Conservation (phyloP, 2,888 invertebrate species). For the Pandemis corylana region DNA sequence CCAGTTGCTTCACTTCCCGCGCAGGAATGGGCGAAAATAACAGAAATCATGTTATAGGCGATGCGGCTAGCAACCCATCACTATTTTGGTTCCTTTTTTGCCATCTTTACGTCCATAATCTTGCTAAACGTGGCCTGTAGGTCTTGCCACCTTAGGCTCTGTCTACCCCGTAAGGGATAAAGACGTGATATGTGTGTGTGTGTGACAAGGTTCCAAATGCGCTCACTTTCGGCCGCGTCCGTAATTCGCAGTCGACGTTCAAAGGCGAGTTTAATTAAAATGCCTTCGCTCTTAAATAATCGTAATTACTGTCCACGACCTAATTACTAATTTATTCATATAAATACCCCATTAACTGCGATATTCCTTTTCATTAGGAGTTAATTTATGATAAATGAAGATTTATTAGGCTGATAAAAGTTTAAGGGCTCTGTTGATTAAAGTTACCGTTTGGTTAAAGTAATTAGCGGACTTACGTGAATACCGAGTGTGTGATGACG, state of each 20-base stretch:
- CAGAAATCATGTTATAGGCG: too few species aligned
- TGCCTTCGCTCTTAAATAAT: slow-evolving; percentile 9
- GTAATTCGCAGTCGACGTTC: slow-evolving; percentile 2
- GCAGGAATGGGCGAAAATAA: too few species aligned
- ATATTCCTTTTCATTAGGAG: slow-evolving; percentile 24
- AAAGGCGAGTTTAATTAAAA: slow-evolving; percentile 20
- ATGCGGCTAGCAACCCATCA: too few species aligned
- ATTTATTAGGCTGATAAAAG: slow-evolving; percentile 19
- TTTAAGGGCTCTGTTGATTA: background rate
- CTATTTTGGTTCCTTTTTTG: too few species aligned
- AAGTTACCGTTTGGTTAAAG: background rate
- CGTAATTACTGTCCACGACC: slow-evolving; percentile 4
- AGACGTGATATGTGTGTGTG: too few species aligned
- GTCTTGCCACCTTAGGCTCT: too few species aligned
- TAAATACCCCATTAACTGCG: slow-evolving; percentile 17
- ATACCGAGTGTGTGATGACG: too few species aligned
- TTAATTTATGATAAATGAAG: slow-evolving; percentile 20
- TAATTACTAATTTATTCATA: slow-evolving; percentile 29
- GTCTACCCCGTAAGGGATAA: too few species aligned
- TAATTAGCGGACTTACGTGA: too few species aligned
- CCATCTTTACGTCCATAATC: too few species aligned
- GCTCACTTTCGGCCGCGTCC: background rate
- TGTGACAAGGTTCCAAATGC: background rate
- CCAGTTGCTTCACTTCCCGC: too few species aligned
- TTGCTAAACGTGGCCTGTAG: too few species aligned